Conservation (phyloP, 2,797 vertebrate species). For the Saguinus oedipus region DNA sequence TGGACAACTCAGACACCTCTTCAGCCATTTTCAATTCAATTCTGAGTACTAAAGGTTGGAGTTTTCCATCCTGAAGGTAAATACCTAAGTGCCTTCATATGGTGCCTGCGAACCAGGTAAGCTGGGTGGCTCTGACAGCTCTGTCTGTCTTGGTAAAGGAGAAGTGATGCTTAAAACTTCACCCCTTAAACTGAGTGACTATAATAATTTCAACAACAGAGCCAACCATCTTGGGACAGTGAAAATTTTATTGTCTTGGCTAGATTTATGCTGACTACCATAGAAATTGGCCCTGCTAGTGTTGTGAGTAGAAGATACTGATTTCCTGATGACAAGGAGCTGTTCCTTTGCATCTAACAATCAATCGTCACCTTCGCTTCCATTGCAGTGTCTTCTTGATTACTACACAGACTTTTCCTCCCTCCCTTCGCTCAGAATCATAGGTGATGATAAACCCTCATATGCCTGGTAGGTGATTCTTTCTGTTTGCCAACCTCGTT, state of each 20-base stretch:
- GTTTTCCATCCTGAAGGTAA: background rate
- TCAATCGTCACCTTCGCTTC: background rate
- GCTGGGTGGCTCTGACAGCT: background rate
- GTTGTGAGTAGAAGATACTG: background rate
- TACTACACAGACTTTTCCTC: background rate
- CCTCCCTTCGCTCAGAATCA: background rate
- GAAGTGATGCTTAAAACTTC: background rate
- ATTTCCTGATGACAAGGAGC: background rate
- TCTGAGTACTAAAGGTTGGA: background rate
- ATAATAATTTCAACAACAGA: slow-evolving; percentile 18
- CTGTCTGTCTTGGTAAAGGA: background rate
- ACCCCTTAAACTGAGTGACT: background rate
- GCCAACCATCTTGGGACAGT: background rate
- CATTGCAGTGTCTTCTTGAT: background rate
- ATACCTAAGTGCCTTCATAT: background rate
- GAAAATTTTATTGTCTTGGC: slow-evolving; percentile 30
- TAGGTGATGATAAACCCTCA: background rate
- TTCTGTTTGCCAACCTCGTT: slow-evolving; percentile 4
- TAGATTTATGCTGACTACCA: background rate
- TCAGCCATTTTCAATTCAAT: background rate
- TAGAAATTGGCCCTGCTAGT: background rate
- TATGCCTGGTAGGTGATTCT: background rate
- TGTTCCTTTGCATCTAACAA: background rate
- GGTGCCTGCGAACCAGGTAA: background rate
- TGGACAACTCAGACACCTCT: background rate